Conservation (phyloP, 2,888 invertebrate species). For the Oxycera nigricornis region DNA sequence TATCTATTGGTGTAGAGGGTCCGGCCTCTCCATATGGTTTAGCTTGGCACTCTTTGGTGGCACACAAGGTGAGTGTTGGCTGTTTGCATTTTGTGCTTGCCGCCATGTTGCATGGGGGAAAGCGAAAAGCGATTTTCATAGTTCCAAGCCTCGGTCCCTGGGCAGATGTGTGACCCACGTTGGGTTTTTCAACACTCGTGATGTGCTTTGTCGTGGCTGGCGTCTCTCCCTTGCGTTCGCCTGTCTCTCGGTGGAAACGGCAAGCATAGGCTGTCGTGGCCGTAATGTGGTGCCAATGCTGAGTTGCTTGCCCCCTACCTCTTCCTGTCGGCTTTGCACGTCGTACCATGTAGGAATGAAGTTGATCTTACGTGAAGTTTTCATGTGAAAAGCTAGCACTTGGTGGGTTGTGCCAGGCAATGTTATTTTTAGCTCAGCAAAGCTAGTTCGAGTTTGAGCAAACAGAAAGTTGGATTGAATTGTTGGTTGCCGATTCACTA, state of each 20-base stretch:
- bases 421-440: too few species aligned
- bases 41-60: not conserved
- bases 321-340: too few species aligned
- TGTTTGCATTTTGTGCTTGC: not conserved
- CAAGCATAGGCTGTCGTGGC: too few species aligned
- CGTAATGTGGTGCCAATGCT: too few species aligned
- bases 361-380: slow-evolving; percentile 15
- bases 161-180: slow-evolving; percentile 22
- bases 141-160: not conserved
- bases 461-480: too few species aligned
- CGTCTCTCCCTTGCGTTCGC: not conserved
- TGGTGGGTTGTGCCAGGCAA: too few species aligned
- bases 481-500: too few species aligned
- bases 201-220: not conserved
- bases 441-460: too few species aligned
- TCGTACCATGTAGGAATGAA: too few species aligned
- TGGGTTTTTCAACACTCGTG: not conserved
- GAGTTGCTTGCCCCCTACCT: too few species aligned
- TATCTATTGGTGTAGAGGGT: not conserved
- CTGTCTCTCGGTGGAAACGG: too few species aligned
- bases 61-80: slow-evolving; percentile 8
- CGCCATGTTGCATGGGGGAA: not conserved
- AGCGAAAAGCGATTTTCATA: slow-evolving; percentile 24
- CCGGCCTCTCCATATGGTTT: not conserved
- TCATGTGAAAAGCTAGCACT: too few species aligned